Base-by-base conservation (phyloP, 2,888 invertebrate genomes). In the Mayetiola destructor region DNA sequence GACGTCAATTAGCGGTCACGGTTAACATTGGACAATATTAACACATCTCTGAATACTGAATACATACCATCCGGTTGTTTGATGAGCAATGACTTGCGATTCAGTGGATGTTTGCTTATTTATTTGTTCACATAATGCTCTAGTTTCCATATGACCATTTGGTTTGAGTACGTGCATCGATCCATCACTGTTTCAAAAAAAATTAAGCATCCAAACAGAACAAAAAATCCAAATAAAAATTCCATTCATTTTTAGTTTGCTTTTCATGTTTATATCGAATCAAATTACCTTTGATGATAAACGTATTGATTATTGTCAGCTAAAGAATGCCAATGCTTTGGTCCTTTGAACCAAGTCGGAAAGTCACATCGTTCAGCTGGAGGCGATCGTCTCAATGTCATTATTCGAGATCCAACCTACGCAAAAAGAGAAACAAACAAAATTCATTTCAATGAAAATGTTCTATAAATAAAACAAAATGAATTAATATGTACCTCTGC, bases 301-400 rank as follows among this genome's bases (percentile, higher is more conserved):
- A 85, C 85, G 75, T 90, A 91, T 64, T 87, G 85, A 66, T 84
- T 82, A 66, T 84, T 80, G 70, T 87, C 85, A 77, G 91, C 89
- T 67, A 92, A 76, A 53, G 90, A 88, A 20, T 58, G 58, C 91
- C 92, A 92, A 73, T 91, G 89, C 67, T 81, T 80, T 59, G 82
- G 83, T 66, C 82, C 84, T 62, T 88, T 87, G 74, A 91, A 79
- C 91, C 91, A 92, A 20, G 79, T 76, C 2, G 91, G 91, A 71
- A 90, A 91, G 69, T 86, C 85, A 72, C 91, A 92, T 73, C 73
- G 69, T 62, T 72, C 73, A 56, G 73, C 69, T 60, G 68, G 64
- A 14, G 72, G 71, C 58, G 73, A 71, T 60, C 71, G 72, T 32
- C 71, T 66, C 59, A 73, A 64, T 59, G 71, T 70, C 73, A 73